Evolutionary conservation across 2,113 vertebrate genomes (phyloP).

Genomic region (Lagopus leucura): DNA sequence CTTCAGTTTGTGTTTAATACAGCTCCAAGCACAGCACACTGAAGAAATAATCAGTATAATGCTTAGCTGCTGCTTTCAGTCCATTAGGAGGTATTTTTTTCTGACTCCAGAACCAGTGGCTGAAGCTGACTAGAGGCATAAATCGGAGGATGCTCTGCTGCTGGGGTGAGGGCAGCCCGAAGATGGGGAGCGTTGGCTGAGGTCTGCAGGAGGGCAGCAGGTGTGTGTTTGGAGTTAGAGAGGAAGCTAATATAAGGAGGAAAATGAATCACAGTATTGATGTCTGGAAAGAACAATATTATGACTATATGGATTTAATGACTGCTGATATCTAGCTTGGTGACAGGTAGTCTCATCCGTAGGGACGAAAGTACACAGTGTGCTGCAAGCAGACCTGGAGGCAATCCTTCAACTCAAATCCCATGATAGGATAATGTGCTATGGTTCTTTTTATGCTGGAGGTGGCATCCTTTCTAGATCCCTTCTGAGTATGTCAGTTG

Average conservation of each 20-base stretch:
- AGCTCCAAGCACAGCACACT: not conserved
- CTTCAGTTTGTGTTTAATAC: not conserved
- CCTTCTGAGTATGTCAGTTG: constrained; percentile 64
- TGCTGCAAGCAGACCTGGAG: constrained; percentile 48
- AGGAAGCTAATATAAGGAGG: not conserved
- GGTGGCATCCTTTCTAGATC: constrained; percentile 56
- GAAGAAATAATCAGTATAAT: constrained; percentile 25
- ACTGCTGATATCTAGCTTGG: constrained; percentile 18
- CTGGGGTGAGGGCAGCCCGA: not conserved
- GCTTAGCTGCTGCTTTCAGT: not conserved
- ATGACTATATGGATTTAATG: constrained; percentile 26
- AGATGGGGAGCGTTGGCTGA: constrained; percentile 1
- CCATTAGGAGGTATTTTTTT: not conserved
- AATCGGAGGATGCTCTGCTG: not conserved
- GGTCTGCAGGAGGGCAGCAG: not conserved
- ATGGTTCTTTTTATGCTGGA: constrained; percentile 43
- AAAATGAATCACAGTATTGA: constrained; percentile 35
- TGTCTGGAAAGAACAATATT: constrained; percentile 52
- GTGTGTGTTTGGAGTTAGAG: not conserved
- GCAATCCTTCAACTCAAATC: constrained; percentile 50
- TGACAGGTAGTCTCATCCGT: constrained; percentile 45
- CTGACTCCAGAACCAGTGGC: not conserved
- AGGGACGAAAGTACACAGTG: constrained; percentile 43
- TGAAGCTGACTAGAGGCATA: not conserved
- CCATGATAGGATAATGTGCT: constrained; percentile 64